Percentiles rank a stretch among this genome's conserved stretches.
Evolutionary conservation across 2,797 vertebrate genomes (phyloP).

Genomic region (Sebastes melanostomus): DNA sequence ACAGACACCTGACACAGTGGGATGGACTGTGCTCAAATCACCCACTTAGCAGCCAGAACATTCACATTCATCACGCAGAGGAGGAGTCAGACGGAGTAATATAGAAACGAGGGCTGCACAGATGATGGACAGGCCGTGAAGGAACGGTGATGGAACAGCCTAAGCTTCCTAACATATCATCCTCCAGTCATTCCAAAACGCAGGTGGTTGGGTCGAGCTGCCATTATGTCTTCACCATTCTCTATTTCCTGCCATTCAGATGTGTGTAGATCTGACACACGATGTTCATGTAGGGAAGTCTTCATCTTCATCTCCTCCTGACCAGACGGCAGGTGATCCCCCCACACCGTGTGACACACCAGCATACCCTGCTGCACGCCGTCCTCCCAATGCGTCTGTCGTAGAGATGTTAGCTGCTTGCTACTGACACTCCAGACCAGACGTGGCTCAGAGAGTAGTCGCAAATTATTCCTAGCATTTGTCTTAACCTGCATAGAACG

Average conservation of each 20-base stretch:
- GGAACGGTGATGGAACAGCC: background rate
- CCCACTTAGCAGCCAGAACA: conserved; percentile 19
- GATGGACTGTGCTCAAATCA: background rate
- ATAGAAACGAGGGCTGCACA: conserved; percentile 13
- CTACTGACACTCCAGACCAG: conserved; percentile 10
- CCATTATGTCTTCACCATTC: conserved; percentile 18
- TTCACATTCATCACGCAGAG: conserved; percentile 14
- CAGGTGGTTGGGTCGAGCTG: conserved; percentile 30
- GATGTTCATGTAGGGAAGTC: background rate
- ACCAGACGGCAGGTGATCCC: background rate
- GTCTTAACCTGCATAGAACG: conserved; percentile 20
- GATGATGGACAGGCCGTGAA: conserved; percentile 6
- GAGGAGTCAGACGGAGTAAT: conserved; percentile 11
- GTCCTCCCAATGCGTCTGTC: conserved; percentile 20
- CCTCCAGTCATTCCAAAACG: conserved; percentile 62
- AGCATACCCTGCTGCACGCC: conserved; percentile 41
- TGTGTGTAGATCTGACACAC: background rate
- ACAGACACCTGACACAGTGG: background rate
- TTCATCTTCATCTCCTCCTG: conserved; percentile 5
- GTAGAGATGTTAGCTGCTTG: conserved; percentile 37
- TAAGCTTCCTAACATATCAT: conserved; percentile 56
- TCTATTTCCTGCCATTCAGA: conserved; percentile 37
- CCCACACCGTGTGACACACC: conserved; percentile 31
- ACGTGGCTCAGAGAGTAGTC: background rate
- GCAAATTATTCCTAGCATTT: conserved; percentile 12